phyloP scores from a whole-genome alignment of 1,140 invertebrate species.

The Oscheius sp. region DNA sequence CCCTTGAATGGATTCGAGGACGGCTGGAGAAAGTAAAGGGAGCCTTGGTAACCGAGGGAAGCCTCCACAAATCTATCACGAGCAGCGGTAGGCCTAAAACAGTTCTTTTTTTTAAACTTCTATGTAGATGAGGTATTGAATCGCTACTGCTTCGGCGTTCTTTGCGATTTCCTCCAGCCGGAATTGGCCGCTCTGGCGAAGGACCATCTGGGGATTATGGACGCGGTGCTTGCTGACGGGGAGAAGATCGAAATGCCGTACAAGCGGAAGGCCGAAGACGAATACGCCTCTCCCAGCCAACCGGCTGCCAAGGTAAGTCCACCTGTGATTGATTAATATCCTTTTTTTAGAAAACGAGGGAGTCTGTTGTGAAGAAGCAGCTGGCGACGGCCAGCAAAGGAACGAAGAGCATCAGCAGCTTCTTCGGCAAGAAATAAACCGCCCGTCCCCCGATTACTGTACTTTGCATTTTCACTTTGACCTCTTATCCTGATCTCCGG shows the following conservation, averaged over 20 bases:
- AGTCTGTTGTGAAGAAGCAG: conserved; percentile 31
- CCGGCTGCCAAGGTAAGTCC: neutral
- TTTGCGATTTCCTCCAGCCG: conserved; percentile 7
- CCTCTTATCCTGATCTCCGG: too few species aligned
- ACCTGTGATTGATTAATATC: neutral
- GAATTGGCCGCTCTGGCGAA: neutral
- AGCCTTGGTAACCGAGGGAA: neutral
- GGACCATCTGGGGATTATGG: conserved; percentile 15
- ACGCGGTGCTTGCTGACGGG: neutral
- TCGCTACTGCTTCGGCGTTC: conserved; percentile 21
- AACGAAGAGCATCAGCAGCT: conserved; percentile 32
- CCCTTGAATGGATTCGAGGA: conserved; percentile 11
- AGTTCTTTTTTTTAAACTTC: neutral
- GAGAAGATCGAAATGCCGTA: neutral
- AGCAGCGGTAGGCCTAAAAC: neutral
- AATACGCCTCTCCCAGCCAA: neutral
- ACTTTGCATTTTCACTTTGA: too few species aligned
- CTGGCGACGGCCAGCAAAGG: conserved; percentile 34
- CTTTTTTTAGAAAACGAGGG: conserved; percentile 19
- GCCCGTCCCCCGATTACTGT: too few species aligned
- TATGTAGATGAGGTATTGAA: conserved; percentile 11
- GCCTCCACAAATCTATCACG: conserved; percentile 7
- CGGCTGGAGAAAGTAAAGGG: conserved; percentile 11
- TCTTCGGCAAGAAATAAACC: conserved; percentile 27
- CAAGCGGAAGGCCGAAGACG: neutral